Base-by-base conservation (phyloP, 2,888 invertebrate genomes). In the Andrena praecox region DNA sequence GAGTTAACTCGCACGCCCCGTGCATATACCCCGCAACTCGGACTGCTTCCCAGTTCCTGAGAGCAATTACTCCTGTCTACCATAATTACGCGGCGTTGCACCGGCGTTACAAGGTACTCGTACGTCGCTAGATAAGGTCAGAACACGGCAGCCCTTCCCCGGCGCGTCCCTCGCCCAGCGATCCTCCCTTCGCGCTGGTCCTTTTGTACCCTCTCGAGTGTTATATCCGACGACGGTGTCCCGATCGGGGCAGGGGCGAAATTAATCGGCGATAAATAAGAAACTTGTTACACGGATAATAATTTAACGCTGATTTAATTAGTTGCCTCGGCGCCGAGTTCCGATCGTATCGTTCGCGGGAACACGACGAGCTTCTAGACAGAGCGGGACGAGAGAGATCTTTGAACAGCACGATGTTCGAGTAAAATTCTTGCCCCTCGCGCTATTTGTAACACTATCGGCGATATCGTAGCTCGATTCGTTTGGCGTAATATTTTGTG, bases 1-100 rank as follows among this genome's bases (percentile, higher is more conserved):
- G 75, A 73, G 80, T 83, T 85, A 80, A 67, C 73, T 69, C 62
- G 70, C 64, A 64, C 64, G 54, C 24, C 67, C 35, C 52, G 71
- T 85, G 84, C 84, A 84, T 86, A 85, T 85, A 85, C 85, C 67
- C 50, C 42, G 75, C 70, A 82, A 80, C 78, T 85, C 83, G 64
- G 76, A 77, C 82, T 82, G 81, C 84, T 83, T 83, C 81, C 81
- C 84, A 86, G 84, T 87, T 87, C 63, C 89, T 77, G 72, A 82
- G 80, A 86, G 87, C 89, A 89, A 89, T 89, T 89, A 89, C 86
- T 84, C 77, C 75, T 77, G 82, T 80, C 85, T 80, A 80, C 83
- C 73, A 77, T 86, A 88, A 88, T 89, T 88, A 88, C 87, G 70
- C 67, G 87, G 29, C 81, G 85, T 77, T 73, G 72, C 74, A 82